Conservation (phyloP, 2,113 vertebrate genomes). For the Periophthalmus modestus region DNA sequence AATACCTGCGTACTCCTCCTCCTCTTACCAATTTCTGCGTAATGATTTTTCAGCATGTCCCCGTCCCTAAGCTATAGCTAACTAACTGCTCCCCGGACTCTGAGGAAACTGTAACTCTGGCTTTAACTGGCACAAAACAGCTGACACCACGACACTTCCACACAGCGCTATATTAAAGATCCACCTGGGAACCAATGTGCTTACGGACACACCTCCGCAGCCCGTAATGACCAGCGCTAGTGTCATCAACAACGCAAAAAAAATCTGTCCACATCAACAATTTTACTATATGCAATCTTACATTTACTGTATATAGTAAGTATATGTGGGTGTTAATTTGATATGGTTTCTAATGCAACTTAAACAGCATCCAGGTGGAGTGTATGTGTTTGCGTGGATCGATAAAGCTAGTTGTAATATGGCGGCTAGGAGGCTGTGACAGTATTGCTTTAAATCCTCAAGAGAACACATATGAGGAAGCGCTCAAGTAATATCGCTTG, state of each 20-base stretch:
- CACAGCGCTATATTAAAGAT: conserved; percentile 59
- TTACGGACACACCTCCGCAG: conserved; percentile 71
- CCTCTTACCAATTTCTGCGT: conserved; percentile 43
- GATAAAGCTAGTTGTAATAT: conserved; percentile 70
- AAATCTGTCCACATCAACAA: conserved; percentile 16
- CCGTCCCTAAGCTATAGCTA: conserved; percentile 52
- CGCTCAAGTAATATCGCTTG: conserved; percentile 56
- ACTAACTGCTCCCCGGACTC: conserved; percentile 67
- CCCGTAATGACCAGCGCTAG: conserved; percentile 65
- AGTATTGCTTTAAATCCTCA: conserved; percentile 48
- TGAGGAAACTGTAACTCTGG: conserved; percentile 69
- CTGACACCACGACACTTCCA: conserved; percentile 60
- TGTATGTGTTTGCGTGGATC: conserved; percentile 43
- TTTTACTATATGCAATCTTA: conserved; percentile 49
- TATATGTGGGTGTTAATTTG: neutral
- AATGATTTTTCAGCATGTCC: conserved; percentile 64
- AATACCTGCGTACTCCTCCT: conserved; percentile 7
- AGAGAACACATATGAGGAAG: conserved; percentile 55
- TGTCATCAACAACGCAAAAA: conserved; percentile 4
- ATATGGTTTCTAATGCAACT: neutral
- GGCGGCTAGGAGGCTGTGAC: conserved; percentile 56
- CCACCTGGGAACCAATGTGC: conserved; percentile 71
- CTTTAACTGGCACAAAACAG: conserved; percentile 73
- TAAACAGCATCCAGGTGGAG: conserved; percentile 41
- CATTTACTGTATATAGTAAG: neutral